Evolutionary conservation across 2,113 vertebrate genomes (phyloP), one percentile per base, ranked within the genome.

Genomic region (Corythoichthys intestinalis): DNA sequence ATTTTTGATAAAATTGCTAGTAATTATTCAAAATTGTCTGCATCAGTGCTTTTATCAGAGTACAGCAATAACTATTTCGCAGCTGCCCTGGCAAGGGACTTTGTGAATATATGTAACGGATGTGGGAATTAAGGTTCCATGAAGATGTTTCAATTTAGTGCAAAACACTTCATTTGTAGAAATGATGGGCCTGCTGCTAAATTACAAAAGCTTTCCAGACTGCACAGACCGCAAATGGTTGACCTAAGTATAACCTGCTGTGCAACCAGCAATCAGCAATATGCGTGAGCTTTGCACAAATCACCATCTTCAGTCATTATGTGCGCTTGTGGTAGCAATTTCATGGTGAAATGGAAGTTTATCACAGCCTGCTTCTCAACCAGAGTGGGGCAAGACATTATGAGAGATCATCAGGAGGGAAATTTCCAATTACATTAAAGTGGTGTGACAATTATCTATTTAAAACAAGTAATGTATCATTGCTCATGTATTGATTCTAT

Each of bases 121-220:
- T 44, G 41, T 44, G 41, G 41, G 41, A 8, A 44, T 44, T 44
- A 44, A 44, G 41, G 9, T 44, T 44, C 41, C 41, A 44, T 44
- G 41, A 44, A 44, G 41, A 44, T 8, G 9, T 8, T 44, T 44
- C 9, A 44, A 44, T 44, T 44, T 6, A 56, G 10, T 20, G n/a
- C 9, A 56, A 56, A 56, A 10, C 20, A 56, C 53, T 56, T 56
- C 53, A 56, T 56, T 56, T 56, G 53, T 28, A n/a, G 20, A 56
- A 56, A 56, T 56, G 20, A 56, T 56, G n/a, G 53, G 9, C 53
- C 53, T 56, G 53, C 53, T 56, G 53, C 53, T 56, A 56, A 28
- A 59, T 39, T 59, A 37, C 37, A 38, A 15, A 14, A 37, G 35
- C 35, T 59, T 38, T 35, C 13, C 13, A 38, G 35, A 35, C 2